Evolutionary conservation across 2,888 invertebrate species (phyloP), one percentile per base, ranked within the genome.

Genomic region (Drosophila buzzatii): DNA sequence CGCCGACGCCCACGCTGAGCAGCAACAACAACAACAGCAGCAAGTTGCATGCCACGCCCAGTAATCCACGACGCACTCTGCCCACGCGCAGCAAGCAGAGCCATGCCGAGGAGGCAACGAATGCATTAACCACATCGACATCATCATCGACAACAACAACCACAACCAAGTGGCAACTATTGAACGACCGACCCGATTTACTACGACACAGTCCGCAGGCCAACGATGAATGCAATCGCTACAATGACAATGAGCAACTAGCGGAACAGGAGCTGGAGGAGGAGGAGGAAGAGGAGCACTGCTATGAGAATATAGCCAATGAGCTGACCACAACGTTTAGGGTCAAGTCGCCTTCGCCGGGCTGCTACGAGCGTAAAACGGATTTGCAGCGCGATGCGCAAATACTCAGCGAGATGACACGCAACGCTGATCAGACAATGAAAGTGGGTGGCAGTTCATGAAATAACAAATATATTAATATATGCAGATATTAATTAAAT

Each of bases 391-490:
- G 93, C n/a, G 93, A 93, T 76, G 92, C 92, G 9, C 91, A 90
- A 76, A 95, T 94, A 73, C 90, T 95, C 66, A 94, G 94, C 79
- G 95, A 95, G 90, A 92, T 95, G 83, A 94, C 94, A 16, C 93
- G 94, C 84, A 94, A 94, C 57, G 95, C 95, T 66, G 95, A 95
- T 92, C 94, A 95, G 91, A 94, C 95, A 76, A 90, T 95, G 78
- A 92, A 91, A 91, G 93, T 52, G 51, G 33, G 33, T 51, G 12
- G 8, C 7, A 33, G 12, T n/a, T 31, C 0, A 2, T 5, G 2
- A 2, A 33, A 18, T 51, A 14, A 18, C 8, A 8, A 16, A 1
- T 8, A 0, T 35, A 10, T 10, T 27, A 27, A 27, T 27, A 27
- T 27, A 6, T 2, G 35, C 12, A 16, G 2, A 1, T 27, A 10